Percentiles rank a stretch among this genome's conserved stretches.
These are phyloP conservation scores for Tetropium fuscum DNA, from an alignment of 2,888 invertebrate species.

Conservation along the genomic window DNA sequence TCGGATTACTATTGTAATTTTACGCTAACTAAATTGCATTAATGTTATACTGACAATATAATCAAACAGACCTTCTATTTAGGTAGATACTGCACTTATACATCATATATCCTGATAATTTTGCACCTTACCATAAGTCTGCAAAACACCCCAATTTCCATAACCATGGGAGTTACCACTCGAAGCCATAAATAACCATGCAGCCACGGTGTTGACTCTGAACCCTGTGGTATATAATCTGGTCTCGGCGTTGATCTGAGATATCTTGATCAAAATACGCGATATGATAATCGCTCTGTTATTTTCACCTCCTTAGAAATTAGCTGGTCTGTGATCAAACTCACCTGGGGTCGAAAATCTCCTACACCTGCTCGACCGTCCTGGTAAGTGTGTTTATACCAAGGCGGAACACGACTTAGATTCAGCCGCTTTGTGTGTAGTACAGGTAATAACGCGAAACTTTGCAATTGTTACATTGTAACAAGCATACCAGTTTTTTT, in stretches of 20 bases:
- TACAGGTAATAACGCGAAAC: constrained; percentile 3
- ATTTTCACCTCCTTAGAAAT: constrained; percentile 66
- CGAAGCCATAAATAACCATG: constrained; percentile 54
- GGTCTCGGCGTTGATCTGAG: constrained; percentile 39
- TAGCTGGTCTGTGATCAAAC: constrained; percentile 59
- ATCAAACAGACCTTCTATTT: too few species aligned
- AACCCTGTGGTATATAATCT: constrained; percentile 58
- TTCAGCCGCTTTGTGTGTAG: neutral
- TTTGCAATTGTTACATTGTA: too few species aligned
- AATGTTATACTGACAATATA: too few species aligned
- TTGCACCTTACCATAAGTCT: too few species aligned
- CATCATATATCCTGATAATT: too few species aligned
- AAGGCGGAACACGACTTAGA: constrained; percentile 11
- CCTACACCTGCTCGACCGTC: constrained; percentile 55
- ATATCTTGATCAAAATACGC: constrained; percentile 43
- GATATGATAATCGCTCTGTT: constrained; percentile 64
- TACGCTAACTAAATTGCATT: too few species aligned
- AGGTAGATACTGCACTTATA: too few species aligned
- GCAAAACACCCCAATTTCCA: too few species aligned
- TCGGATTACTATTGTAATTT: too few species aligned
- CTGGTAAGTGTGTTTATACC: constrained; percentile 18
- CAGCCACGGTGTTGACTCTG: constrained; percentile 60
- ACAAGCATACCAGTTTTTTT: neutral
- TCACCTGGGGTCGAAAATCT: constrained; percentile 52
- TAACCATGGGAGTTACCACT: constrained; percentile 16